Evolutionary conservation across 2,113 vertebrate species (phyloP).

Genomic region (Crotalus helleri): DNA sequence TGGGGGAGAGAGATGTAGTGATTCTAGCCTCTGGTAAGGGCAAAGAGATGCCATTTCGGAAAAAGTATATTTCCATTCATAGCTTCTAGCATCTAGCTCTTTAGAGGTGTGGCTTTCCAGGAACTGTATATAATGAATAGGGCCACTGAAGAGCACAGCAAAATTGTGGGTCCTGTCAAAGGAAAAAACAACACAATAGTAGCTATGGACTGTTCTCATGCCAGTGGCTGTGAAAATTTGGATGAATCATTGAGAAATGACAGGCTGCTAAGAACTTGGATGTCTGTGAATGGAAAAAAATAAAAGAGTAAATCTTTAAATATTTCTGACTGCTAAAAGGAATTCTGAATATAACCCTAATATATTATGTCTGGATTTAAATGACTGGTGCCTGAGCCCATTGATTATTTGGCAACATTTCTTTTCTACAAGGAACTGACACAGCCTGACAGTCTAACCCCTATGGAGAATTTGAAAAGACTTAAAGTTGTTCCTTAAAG

Average conservation of each 20-base stretch:
- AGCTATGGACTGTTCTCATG: conserved; percentile 30
- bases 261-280: conserved; percentile 7
- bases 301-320: conserved; percentile 40
- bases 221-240: conserved; percentile 46
- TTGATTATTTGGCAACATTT: conserved; percentile 55
- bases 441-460: conserved; percentile 47
- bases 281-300: conserved; percentile 49
- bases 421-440: conserved; percentile 43
- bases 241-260: conserved; percentile 48
- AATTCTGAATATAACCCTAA: conserved; percentile 34
- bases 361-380: conserved; percentile 45
- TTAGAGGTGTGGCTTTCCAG: not conserved
- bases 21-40: not conserved
- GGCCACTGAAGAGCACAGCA: not conserved
- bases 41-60: not conserved
- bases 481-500: conserved; percentile 31
- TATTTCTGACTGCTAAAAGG: conserved; percentile 22
- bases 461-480: conserved; percentile 28
- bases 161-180: conserved; percentile 4
- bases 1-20: not conserved
- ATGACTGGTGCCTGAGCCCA: conserved; percentile 45
- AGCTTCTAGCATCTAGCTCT: not conserved
- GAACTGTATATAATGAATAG: conserved; percentile 4
- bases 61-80: not conserved
- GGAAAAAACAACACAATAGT: conserved; percentile 10